Percentiles rank a stretch among this genome's conserved stretches.
These are phyloP conservation scores for Cheilosia soror DNA, from an alignment of 2,888 invertebrate species.

Conservation along the genomic window DNA sequence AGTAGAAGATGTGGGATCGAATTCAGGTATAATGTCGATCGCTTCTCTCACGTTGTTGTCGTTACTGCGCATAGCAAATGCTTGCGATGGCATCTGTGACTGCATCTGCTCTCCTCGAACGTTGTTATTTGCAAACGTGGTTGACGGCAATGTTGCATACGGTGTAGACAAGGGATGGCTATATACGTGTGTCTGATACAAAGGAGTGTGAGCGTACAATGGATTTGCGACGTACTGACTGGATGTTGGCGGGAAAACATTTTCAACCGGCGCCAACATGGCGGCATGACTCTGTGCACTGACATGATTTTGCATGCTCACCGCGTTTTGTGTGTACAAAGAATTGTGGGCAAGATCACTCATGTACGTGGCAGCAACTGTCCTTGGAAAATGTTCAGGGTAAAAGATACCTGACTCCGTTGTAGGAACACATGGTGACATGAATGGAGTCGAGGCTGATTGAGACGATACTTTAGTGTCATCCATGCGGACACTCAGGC, in stretches of 20 bases:
- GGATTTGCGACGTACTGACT: neutral
- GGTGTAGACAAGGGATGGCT: neutral
- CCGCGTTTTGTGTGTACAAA: no score
- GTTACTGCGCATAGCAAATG: neutral
- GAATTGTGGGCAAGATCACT: no score
- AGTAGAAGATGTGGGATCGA: neutral
- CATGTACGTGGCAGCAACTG: no score
- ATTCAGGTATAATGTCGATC: neutral
- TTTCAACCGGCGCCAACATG: neutral
- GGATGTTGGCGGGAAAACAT: neutral
- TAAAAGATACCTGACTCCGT: no score
- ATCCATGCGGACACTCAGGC: no score
- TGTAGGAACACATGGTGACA: no score
- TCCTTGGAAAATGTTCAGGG: no score
- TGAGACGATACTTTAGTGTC: no score
- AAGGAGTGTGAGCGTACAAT: neutral
- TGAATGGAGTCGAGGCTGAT: no score
- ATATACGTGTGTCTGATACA: neutral
- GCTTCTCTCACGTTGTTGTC: slow-evolving; percentile 8
- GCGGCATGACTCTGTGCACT: neutral
- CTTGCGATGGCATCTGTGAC: neutral
- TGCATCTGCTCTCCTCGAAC: neutral
- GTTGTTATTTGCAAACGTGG: neutral
- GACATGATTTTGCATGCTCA: no score
- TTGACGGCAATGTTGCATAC: neutral